A percentile compares a stretch with the other conserved stretches of the same genome.
phyloP scores from a whole-genome alignment of 2,113 vertebrate species.

The Platysteira castanea region DNA sequence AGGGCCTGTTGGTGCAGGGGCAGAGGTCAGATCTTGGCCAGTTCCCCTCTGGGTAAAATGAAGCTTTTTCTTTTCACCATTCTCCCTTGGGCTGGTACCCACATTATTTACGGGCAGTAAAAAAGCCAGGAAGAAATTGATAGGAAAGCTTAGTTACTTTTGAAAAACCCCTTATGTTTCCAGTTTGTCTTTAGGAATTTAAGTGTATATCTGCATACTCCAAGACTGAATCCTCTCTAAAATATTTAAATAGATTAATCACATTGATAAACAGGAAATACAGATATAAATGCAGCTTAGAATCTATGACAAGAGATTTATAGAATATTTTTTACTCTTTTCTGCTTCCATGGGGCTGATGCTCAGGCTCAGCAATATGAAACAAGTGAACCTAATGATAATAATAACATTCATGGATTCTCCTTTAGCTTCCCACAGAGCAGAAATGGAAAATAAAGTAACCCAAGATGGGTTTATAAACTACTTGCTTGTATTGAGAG shows the following conservation, averaged over 20 bases:
- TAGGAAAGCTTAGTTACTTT: not conserved
- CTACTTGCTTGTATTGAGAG: not conserved
- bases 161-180: not conserved
- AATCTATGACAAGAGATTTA: not conserved
- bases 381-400: slow-evolving; percentile 8
- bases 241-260: not conserved
- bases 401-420: not conserved
- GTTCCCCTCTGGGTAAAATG: not conserved
- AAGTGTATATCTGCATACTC: not conserved
- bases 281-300: not conserved
- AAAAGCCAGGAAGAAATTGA: not conserved
- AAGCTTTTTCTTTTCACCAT: not conserved
- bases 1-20: not conserved
- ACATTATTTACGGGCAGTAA: not conserved
- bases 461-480: not conserved
- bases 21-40: not conserved
- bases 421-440: slow-evolving; percentile 33
- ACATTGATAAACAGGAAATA: not conserved
- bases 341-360: not conserved
- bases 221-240: not conserved
- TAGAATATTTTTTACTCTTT: not conserved
- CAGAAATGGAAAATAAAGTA: slow-evolving; percentile 25
- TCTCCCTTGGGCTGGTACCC: not conserved
- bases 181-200: not conserved
- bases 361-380: not conserved